Base-by-base conservation (phyloP, 2,888 invertebrate genomes). In the Acanthosepion pharaonis region DNA sequence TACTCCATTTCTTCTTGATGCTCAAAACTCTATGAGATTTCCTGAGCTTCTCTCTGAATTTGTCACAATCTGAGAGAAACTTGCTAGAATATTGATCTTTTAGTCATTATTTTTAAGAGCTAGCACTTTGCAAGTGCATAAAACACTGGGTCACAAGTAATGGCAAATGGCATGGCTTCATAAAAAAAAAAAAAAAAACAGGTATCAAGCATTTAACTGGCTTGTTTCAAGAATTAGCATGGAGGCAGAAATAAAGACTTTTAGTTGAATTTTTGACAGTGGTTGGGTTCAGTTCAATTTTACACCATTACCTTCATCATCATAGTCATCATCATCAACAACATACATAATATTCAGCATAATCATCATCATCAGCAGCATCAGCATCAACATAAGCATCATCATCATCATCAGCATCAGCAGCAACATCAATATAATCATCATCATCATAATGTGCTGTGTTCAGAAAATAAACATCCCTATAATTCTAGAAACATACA, bases 11-110 rank as follows among this genome's bases (percentile, higher is more conserved):
- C 9, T 78, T 33, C n/a, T 18, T 78, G n/a, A 78, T 33, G 11
- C 33, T 78, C n/a, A 6, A n/a, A 78, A 78, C 78, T 78, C 78
- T 33, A 78, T 78, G 78, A 78, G n/a, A 78, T 33, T 78, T 78
- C n/a, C 78, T 78, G n/a, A 33, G n/a, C 23, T 78, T 78, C n/a
- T 33, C 33, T n/a, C 78, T n/a, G 33, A 33, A 78, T n/a, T 78
- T 78, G n/a, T n/a, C 78, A 78, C 78, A n/a, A 78, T n/a, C 78
- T 78, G 78, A n/a, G 78, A 78, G 78, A 78, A 78, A 33, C 78
- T 33, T 78, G 11, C n/a, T 33, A 11, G 78, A 78, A 33, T 78
- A 78, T 78, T 78, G 78, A 78, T 78, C 78, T 78, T 55, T 78
- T 2, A 78, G 78, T n/a, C n/a, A 8, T 78, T 78, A 78, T n/a